Percentiles rank a stretch among this genome's conserved stretches.
phyloP scores from a whole-genome alignment of 2,888 invertebrate genomes.

The Brachylomia viminalis region DNA sequence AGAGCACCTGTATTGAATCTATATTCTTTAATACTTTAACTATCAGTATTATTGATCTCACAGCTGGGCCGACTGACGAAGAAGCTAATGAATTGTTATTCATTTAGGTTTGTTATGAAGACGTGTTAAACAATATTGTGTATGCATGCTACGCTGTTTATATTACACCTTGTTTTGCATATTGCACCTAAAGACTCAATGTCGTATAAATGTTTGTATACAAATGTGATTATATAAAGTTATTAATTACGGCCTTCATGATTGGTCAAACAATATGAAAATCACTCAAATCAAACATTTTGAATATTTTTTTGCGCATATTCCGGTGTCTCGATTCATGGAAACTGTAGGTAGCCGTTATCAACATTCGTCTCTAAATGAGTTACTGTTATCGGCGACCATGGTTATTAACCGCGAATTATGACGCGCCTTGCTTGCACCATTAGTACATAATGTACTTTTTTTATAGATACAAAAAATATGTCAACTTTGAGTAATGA shows the following conservation, averaged over 20 bases:
- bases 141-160: constrained; percentile 5
- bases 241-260: constrained; percentile 12
- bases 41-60: constrained; percentile 16
- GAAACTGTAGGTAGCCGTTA: not conserved
- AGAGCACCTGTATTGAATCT: constrained; percentile 35
- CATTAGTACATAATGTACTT: constrained; percentile 11
- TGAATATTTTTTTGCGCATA: not conserved
- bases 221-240: constrained; percentile 32
- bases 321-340: not conserved
- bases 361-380: constrained; percentile 5
- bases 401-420: constrained; percentile 6
- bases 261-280: not conserved
- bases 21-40: constrained; percentile 10
- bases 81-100: constrained; percentile 12
- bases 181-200: constrained; percentile 14
- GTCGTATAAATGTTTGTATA: constrained; percentile 33
- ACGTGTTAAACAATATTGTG: constrained; percentile 12
- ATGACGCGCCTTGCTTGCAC: constrained; percentile 5
- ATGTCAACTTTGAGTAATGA: constrained; percentile 18
- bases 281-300: not conserved
- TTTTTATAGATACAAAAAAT: constrained; percentile 22
- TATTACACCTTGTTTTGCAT: constrained; percentile 29
- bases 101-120: constrained; percentile 11
- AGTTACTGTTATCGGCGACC: constrained; percentile 29
- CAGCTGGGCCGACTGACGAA: not conserved